A percentile compares a stretch with the other conserved stretches of the same genome.
Evolutionary conservation across 2,888 invertebrate species (phyloP).

Genomic region (Xanthia icteritia): DNA sequence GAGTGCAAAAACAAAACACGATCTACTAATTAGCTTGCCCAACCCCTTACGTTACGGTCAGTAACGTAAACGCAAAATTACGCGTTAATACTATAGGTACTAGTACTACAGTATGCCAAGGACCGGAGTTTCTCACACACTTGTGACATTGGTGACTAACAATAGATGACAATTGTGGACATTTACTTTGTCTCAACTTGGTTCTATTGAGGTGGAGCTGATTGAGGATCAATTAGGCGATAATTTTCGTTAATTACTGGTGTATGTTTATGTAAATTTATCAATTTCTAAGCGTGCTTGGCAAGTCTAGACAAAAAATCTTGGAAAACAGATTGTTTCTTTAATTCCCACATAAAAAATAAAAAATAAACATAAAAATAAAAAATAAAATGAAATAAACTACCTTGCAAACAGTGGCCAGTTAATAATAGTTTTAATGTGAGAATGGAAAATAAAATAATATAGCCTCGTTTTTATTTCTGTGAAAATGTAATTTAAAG

Average conservation of each 20-base stretch:
- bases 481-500: not conserved
- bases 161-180: constrained; percentile 42
- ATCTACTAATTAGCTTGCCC: constrained; percentile 42
- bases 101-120: constrained; percentile 58
- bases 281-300: not conserved
- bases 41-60: constrained; percentile 42
- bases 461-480: not conserved
- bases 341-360: not conserved
- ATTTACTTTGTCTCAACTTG: constrained; percentile 48
- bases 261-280: constrained; percentile 15
- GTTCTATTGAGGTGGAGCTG: constrained; percentile 37
- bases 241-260: constrained; percentile 29
- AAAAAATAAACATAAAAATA: too few relatives aligned
- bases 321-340: not conserved
- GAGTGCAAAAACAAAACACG: constrained; percentile 24
- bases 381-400: not conserved
- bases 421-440: not conserved
- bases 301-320: not conserved
- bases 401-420: not conserved
- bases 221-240: constrained; percentile 35
- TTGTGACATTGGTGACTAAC: constrained; percentile 59
- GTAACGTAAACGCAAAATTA: constrained; percentile 55
- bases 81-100: constrained; percentile 27
- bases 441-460: not conserved
- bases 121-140: constrained; percentile 57